Percentiles rank a stretch among this genome's conserved stretches.
phyloP scores from a whole-genome alignment of 2,113 vertebrate genomes.

The Thalassarche chlororhynchos region DNA sequence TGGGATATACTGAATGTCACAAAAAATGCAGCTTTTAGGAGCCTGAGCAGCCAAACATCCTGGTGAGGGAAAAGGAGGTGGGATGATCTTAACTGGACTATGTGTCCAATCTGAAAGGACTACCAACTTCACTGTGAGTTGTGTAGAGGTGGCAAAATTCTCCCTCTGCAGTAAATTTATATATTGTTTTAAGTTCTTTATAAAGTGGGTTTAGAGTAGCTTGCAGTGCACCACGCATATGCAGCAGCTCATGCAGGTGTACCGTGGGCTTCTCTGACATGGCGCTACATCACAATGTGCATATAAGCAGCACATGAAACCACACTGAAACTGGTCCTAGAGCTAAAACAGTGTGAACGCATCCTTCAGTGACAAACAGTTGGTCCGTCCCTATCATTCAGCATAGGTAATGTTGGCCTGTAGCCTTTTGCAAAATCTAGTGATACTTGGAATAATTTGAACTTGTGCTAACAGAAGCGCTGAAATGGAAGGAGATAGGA shows the following conservation, averaged over 20 bases:
- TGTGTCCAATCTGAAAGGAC: background rate
- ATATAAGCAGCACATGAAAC: too few relatives aligned
- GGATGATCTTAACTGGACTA: background rate
- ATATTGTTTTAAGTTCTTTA: background rate
- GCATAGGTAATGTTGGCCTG: background rate
- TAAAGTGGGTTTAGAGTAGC: background rate
- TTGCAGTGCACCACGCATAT: fast-evolving
- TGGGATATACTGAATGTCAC: background rate
- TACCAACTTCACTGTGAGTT: background rate
- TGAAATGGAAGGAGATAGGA: constrained; percentile 7
- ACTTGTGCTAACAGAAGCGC: background rate
- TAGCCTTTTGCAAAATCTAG: background rate
- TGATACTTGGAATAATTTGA: background rate
- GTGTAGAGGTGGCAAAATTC: background rate
- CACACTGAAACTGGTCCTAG: background rate
- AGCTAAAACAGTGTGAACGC: background rate
- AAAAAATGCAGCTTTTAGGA: background rate
- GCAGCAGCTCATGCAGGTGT: background rate
- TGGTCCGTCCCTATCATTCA: background rate
- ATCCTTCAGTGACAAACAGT: background rate
- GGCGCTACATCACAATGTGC: fast-evolving
- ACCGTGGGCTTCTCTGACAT: background rate
- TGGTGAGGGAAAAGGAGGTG: background rate
- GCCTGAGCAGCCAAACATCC: background rate
- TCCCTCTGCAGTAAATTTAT: background rate